These are phyloP conservation scores for Hozukius guyotensis DNA, from an alignment of 2,797 vertebrate genomes.

Conservation along the genomic window DNA sequence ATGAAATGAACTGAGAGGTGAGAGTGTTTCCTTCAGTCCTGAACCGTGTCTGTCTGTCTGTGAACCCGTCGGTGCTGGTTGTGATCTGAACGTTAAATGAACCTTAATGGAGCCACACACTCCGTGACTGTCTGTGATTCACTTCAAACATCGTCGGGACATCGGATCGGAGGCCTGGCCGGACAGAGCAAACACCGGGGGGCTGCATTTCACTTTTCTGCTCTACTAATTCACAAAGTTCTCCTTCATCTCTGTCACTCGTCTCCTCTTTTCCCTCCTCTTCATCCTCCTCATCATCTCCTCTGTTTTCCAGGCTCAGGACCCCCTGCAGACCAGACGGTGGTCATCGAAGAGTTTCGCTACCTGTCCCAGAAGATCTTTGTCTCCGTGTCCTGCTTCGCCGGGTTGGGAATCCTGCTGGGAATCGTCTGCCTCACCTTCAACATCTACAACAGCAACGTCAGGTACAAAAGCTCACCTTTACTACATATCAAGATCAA, in stretches of 20 bases:
- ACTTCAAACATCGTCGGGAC: background rate
- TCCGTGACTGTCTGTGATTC: slow-evolving; percentile 7
- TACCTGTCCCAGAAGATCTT: slow-evolving; percentile 95
- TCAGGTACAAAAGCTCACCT: slow-evolving; percentile 79
- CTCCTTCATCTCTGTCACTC: background rate
- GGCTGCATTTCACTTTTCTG: background rate
- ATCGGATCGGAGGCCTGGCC: background rate
- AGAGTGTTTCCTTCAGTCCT: background rate
- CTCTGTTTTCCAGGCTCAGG: slow-evolving; percentile 77
- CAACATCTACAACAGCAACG: slow-evolving; percentile 95
- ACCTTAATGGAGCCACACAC: slow-evolving; percentile 4
- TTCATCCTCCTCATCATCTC: background rate
- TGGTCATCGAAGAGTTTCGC: slow-evolving; percentile 91
- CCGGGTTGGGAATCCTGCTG: slow-evolving; percentile 91
- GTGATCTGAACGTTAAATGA: slow-evolving; percentile 18
- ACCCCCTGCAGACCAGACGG: slow-evolving; percentile 91
- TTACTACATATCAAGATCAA: background rate
- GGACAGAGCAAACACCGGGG: background rate
- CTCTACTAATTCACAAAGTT: background rate
- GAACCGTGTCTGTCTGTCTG: background rate
- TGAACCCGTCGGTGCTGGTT: background rate
- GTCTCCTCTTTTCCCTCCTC: background rate
- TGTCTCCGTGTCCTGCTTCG: slow-evolving; percentile 90
- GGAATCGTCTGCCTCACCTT: slow-evolving; percentile 93
- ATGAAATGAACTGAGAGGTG: background rate